These are phyloP conservation scores for Pygoscelis antarcticus DNA, from an alignment of 2,113 vertebrate genomes.

Conservation along the genomic window DNA sequence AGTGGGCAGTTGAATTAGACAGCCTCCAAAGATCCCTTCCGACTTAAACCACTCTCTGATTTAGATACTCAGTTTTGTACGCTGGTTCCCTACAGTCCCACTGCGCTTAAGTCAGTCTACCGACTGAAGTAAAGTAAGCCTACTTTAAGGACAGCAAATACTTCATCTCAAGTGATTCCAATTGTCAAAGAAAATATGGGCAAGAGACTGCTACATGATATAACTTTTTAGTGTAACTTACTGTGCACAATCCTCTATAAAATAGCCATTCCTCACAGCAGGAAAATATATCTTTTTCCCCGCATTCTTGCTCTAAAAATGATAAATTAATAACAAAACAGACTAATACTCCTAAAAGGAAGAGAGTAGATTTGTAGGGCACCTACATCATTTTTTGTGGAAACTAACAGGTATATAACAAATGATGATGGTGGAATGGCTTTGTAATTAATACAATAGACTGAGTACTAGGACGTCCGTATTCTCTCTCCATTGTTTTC, in stretches of 20 bases:
- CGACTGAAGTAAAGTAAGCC: neutral
- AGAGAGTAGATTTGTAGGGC: neutral
- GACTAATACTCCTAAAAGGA: neutral
- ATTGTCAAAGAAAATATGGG: neutral
- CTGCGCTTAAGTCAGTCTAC: neutral
- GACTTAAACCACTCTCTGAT: neutral
- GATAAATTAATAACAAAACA: neutral
- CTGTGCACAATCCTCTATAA: neutral
- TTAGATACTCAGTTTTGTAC: neutral
- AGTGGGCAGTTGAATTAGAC: neutral
- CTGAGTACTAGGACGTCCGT: neutral
- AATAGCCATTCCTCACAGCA: neutral
- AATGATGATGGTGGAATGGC: neutral
- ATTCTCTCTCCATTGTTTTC: neutral
- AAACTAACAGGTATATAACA: neutral
- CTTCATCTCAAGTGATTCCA: neutral
- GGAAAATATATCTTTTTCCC: neutral
- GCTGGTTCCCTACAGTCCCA: neutral
- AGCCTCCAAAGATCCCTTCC: neutral
- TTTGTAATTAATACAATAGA: neutral
- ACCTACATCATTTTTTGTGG: neutral
- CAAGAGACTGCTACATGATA: neutral
- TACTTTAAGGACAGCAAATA: neutral
- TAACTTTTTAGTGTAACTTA: neutral
- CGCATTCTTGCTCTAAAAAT: neutral